Base-by-base conservation (phyloP, 2,888 invertebrate species). In the Liposcelis brunnea region DNA sequence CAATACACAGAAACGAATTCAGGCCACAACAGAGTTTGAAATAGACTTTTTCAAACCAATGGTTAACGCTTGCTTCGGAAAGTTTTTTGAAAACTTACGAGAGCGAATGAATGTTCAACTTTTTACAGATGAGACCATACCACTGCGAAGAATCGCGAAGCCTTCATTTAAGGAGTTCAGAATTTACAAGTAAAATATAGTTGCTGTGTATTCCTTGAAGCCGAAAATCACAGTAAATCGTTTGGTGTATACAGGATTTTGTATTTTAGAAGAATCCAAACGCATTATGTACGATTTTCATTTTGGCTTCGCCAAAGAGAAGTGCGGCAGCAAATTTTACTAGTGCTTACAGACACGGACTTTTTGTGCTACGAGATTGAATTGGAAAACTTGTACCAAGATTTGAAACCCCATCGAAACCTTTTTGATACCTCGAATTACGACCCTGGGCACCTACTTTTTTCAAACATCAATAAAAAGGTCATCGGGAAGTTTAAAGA, bases 41-140 rank as follows among this genome's bases (percentile, higher is more conserved):
- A 59, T 56, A 48, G 55, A 55, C 37, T 56, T 60, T 31, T 57
- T 52, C 42, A 60, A 59, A 49, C 44, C 56, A 18, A 52, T 57
- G 52, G 57, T 57, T 45, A 57, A 59, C 48, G 38, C 53, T 8
- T 6, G 4, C 4, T 26, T 6, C 26, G 26, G 26, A 26, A 60
- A 61, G 49, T 54, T 53, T 12, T 56, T 58, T 54, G 56, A 58
- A 48, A 59, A 59, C 51, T 49, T 56, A 31, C 45, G 55, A 45
- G 55, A 56, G 16, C 47, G 53, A 48, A 52, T 55, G n/a, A 55
- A 60, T 50, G 53, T 69, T 26, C 5, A 26, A 26, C n/a, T 26
- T 4, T 26, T 26, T 4, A 26, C 8, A 26, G 4, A 8, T 26
- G 26, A 26, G 4, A n/a, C n/a, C n/a, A n/a, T n/a, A n/a, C n/a